Evolutionary conservation across 2,888 invertebrate species (phyloP).

Genomic region (Agonum fuliginosum): DNA sequence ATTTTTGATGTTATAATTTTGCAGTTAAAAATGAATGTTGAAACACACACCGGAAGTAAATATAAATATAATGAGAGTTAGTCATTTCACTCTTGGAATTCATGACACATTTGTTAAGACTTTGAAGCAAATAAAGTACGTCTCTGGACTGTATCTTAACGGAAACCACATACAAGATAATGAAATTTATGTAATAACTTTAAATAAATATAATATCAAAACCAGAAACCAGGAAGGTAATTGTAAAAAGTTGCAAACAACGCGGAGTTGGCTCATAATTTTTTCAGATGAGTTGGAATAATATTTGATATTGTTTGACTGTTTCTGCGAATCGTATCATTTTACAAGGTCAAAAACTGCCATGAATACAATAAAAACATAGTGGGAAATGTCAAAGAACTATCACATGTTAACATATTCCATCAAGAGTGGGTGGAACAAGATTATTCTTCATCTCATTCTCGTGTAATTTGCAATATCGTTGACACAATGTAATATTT

Average conservation of each 20-base stretch:
- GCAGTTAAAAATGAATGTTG: not conserved
- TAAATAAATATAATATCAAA: not conserved
- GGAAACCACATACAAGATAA: constrained; percentile 6
- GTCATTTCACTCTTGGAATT: constrained; percentile 22
- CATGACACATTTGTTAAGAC: constrained; percentile 10
- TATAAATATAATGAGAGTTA: constrained; percentile 14
- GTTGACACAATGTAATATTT: too few species aligned
- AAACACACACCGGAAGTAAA: constrained; percentile 1
- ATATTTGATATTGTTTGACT: not conserved
- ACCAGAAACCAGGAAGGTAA: too few species aligned
- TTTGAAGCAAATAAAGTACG: not conserved
- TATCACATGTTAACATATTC: not conserved
- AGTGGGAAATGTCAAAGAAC: constrained; percentile 23
- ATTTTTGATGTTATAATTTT: not conserved
- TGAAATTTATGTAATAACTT: not conserved
- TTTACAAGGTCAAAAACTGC: not conserved
- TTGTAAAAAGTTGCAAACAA: not conserved
- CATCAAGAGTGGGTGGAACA: too few species aligned
- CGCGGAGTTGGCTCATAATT: too few species aligned
- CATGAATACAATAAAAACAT: constrained; percentile 6
- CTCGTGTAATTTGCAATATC: too few species aligned
- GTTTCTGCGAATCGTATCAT: not conserved
- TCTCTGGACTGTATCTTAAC: not conserved
- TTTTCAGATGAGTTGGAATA: not conserved
- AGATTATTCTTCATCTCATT: too few species aligned